Base-by-base conservation (phyloP, 2,888 invertebrate genomes). In the Hetaerina titia region DNA sequence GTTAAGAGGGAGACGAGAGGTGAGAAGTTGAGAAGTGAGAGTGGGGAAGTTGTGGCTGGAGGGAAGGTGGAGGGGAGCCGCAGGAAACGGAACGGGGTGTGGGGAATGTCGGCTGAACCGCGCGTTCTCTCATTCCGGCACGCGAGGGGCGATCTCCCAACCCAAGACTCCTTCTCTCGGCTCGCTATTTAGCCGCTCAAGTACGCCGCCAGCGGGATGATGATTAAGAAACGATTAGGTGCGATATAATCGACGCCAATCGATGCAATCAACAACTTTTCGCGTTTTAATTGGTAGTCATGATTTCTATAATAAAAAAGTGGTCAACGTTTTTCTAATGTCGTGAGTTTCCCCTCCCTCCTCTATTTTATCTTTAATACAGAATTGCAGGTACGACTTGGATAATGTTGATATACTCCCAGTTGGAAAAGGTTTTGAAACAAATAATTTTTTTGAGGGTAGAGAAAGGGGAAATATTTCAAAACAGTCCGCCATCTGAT, bases 171-270 rank as follows among this genome's bases (percentile, higher is more conserved):
- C n/a, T 17, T 69, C 5, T 69, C 69, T n/a, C 17, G n/a, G 22
- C 69, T 22, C 69, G 69, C 69, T n/a, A 69, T n/a, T n/a, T 8
- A 19, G n/a, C n/a, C 22, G 19, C 69, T n/a, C 19, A 64, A 69
- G 22, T n/a, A 22, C 22, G 69, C 22, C 69, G 22, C 69, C 45
- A 64, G 2, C 6, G 69, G 22, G 22, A 9, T 6, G 69, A 22
- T 69, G 69, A 69, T 69, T 69, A 69, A 69, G n/a, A 69, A 69
- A 69, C 69, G 69, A 69, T 69, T 69, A 69, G 69, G 69, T n/a
- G 19, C 69, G 22, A 69, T 69, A 69, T n/a, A 69, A 69, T n/a
- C 69, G 69, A n/a, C 69, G 69, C 69, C n/a, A 4, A 7, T 69
- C 69, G 22, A 22, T n/a, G n/a, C 69, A 22, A 69, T 69, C 69